Conservation (phyloP, 2,797 vertebrate genomes). For the Pangasius mekongensis region DNA sequence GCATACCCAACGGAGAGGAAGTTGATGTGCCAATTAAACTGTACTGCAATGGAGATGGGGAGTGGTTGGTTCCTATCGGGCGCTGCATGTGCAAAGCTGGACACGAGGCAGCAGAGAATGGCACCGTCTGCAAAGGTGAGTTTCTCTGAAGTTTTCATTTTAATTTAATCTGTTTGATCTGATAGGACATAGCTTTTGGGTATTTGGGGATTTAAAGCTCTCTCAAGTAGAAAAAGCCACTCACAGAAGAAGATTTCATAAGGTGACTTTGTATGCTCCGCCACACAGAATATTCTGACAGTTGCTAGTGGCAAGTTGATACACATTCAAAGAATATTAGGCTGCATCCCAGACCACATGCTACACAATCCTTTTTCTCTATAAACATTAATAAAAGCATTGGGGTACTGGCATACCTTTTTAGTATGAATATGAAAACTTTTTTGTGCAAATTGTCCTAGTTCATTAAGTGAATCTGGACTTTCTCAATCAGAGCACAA, state of each 20-base stretch:
- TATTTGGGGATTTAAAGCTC: not conserved
- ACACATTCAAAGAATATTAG: not conserved
- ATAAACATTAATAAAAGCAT: not conserved
- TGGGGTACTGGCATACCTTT: not conserved
- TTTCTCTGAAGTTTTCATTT: slow-evolving; percentile 6
- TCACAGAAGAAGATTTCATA: not conserved
- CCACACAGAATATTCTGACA: slow-evolving; percentile 4
- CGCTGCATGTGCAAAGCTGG: slow-evolving; percentile 93
- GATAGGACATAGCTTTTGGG: not conserved
- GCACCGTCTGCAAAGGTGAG: slow-evolving; percentile 90
- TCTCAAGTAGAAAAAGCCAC: not conserved
- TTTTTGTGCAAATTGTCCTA: not conserved
- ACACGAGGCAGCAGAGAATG: slow-evolving; percentile 85
- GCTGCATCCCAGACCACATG: not conserved
- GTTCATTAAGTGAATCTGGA: not conserved
- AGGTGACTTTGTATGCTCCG: slow-evolving; percentile 5
- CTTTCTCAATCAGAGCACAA: too few relatives aligned
- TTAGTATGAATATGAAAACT: not conserved
- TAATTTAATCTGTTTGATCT: not conserved
- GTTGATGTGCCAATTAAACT: slow-evolving; percentile 96
- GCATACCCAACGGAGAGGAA: slow-evolving; percentile 90
- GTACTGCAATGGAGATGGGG: slow-evolving; percentile 94
- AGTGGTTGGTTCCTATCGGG: slow-evolving; percentile 96
- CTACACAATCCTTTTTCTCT: too few relatives aligned
- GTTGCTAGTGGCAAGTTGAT: not conserved